Evolutionary conservation across 2,888 invertebrate species (phyloP), one percentile per base, ranked within the genome.

Genomic region (Troides helena): DNA sequence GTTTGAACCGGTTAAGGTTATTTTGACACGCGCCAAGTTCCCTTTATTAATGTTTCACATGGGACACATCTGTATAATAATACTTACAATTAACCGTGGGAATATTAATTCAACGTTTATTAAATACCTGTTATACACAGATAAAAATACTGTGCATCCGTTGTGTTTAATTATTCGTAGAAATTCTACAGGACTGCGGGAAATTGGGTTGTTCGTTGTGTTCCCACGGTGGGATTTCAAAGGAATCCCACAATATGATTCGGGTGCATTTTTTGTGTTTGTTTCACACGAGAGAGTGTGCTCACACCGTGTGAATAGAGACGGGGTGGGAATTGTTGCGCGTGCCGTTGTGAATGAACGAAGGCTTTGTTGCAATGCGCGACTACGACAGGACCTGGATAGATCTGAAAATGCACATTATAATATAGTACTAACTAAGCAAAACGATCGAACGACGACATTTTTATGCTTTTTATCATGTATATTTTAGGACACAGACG

Each of bases 261-360:
- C 57, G 57, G n/a, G 57, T 57, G 21, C 21, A 56, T n/a, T 56
- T 56, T 36, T 56, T 36, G 56, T 64, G 56, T 17, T 21, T 18
- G 39, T 57, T 63, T 63, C 56, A 57, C 64, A 57, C 39, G 63
- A 56, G 64, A 57, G 25, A 39, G 46, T 3, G 8, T 25, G 36
- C 14, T 5, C 23, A 57, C 39, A 14, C 39, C 65, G 57, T 65
- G 57, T 57, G 65, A 65, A 23, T 4, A 21, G 12, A 12, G 23
- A 10, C 56, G 56, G 65, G 57, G 65, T 65, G 63, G 63, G 53
- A 65, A 65, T n/a, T 14, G 23, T 36, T 10, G 65, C 57, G 56
- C 57, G 57, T 23, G 63, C 30, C 62, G 50, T 6, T 30, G 39
- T 39, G 36, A 43, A 23, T 8, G 21, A 23, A 1, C 58, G 6